Percentiles rank a stretch among this genome's conserved stretches.
Evolutionary conservation across 2,113 vertebrate genomes (phyloP).

Genomic region (Papio anubis): DNA sequence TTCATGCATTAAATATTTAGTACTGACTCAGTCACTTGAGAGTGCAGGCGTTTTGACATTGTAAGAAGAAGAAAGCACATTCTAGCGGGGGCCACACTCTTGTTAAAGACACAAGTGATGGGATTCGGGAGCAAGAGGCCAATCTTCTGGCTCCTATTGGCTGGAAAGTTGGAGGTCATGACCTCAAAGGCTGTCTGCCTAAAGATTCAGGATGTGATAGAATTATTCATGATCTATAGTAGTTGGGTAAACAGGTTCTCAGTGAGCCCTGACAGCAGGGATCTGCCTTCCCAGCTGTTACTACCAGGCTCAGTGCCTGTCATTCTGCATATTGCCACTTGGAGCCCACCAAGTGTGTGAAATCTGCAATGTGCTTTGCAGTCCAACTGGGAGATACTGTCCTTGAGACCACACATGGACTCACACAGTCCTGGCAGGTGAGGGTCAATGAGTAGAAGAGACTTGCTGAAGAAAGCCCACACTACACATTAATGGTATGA

Average conservation of each 20-base stretch:
- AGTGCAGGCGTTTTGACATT: constrained; percentile 82
- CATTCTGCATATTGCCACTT: constrained; percentile 30
- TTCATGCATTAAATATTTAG: constrained; percentile 87
- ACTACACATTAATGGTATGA: background rate
- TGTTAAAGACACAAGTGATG: constrained; percentile 78
- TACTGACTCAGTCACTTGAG: constrained; percentile 84
- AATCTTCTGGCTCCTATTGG: constrained; percentile 65
- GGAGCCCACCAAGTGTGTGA: background rate
- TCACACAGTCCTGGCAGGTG: background rate
- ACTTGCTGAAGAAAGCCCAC: background rate
- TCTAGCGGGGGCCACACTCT: constrained; percentile 78
- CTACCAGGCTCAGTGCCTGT: background rate
- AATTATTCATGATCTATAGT: constrained; percentile 77
- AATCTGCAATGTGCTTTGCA: background rate
- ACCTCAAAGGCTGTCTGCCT: constrained; percentile 46
- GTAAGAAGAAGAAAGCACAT: constrained; percentile 77
- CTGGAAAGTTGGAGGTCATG: constrained; percentile 22
- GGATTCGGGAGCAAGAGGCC: constrained; percentile 74
- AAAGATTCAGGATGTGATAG: constrained; percentile 64
- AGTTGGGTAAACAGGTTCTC: constrained; percentile 66
- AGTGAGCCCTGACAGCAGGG: constrained; percentile 56
- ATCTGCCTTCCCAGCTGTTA: constrained; percentile 49
- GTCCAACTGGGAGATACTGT: background rate
- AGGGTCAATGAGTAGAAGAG: background rate
- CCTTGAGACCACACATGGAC: background rate